A percentile compares a stretch with the other conserved stretches of the same genome.
These are phyloP conservation scores for Regulus satrapa DNA, from an alignment of 2,113 vertebrate species.

Conservation along the genomic window DNA sequence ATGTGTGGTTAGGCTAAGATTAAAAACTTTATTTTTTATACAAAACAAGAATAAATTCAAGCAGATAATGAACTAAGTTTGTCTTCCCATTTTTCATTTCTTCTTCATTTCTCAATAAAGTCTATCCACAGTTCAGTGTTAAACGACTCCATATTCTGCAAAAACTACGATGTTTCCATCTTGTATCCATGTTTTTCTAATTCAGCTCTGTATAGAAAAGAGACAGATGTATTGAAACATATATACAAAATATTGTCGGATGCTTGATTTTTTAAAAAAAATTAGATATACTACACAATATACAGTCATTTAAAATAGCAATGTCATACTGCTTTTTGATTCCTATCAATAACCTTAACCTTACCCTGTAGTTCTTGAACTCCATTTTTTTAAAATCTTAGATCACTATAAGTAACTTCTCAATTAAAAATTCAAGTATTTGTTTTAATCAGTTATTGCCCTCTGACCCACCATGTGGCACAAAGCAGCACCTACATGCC, in stretches of 20 bases:
- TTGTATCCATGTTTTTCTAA: conserved; percentile 99
- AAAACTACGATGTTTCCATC: conserved; percentile 95
- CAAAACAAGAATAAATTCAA: conserved; percentile 63
- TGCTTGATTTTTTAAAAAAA: neutral
- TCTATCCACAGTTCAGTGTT: conserved; percentile 55
- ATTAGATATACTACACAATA: neutral
- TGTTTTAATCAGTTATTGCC: neutral
- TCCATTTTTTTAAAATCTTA: neutral
- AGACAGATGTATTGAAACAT: neutral
- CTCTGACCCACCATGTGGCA: neutral
- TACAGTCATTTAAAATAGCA: neutral
- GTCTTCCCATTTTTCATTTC: conserved; percentile 4
- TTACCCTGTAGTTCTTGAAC: neutral
- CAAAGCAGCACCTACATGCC: neutral
- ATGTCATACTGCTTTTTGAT: neutral
- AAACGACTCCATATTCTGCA: conserved; percentile 8
- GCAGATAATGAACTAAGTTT: neutral
- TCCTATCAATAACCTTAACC: neutral
- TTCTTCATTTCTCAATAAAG: neutral
- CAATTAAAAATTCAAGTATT: neutral
- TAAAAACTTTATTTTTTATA: conserved; percentile 69
- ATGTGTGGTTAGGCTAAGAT: neutral
- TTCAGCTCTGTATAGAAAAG: conserved; percentile 83
- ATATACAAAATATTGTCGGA: neutral
- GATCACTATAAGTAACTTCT: neutral